Evolutionary conservation across 2,888 invertebrate genomes (phyloP), one percentile per base, ranked within the genome.

Genomic region (Polydrusus tereticollis): DNA sequence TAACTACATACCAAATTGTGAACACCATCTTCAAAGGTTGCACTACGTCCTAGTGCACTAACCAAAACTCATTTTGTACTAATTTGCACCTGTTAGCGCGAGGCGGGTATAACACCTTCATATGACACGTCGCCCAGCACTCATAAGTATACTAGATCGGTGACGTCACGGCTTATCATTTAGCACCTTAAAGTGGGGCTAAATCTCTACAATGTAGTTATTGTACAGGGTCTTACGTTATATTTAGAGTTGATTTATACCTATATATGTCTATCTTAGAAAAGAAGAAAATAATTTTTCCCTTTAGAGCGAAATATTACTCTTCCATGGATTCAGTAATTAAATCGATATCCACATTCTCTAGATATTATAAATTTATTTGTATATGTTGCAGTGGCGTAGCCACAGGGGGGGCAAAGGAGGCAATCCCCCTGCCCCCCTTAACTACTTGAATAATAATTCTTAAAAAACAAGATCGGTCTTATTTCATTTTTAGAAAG

Each of bases 151-250:
- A 78, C 71, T 69, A 74, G 58, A 70, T 41, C 43, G 60, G 75
- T 82, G 81, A 81, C 82, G 82, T 81, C 81, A 82, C 75, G 59
- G 76, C 77, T 82, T 82, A 82, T 82, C 82, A 80, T 78, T 73
- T 79, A 81, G 77, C 81, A 82, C 81, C 82, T 82, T 79, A 77
- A 78, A 80, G 80, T 80, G 80, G 81, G 78, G 79, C 72, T 75
- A 50, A 69, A 72, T 20, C 43, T 60, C 6, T 72, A 73, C 52
- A 69, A 59, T 41, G 66, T 26, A 65, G 43, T 57, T 38, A 14
- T 16, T 64, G n/a, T 41, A 41, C 41, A 41, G 41, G 41, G 41
- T 41, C 16, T 16, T 16, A 16, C 2, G 1, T 41, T 41, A 16
- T 7, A 16, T 41, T 41, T 12, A n/a, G 1, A 41, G 1, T 41